Evolutionary conservation across 1,140 invertebrate genomes (phyloP).

Genomic region (Scaptomyza pallida): DNA sequence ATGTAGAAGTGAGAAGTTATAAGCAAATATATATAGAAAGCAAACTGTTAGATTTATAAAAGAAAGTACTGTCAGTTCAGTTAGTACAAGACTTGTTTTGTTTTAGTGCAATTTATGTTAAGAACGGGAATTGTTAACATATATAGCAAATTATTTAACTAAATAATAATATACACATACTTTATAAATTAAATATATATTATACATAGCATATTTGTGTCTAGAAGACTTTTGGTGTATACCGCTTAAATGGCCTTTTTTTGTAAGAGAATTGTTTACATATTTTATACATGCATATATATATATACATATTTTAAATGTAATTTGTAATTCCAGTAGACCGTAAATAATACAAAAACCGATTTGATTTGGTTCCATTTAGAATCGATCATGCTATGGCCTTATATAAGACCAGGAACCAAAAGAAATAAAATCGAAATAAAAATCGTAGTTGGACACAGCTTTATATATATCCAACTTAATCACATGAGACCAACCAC

Average conservation of each 20-base stretch:
- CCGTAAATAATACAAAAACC: not conserved
- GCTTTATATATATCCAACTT: constrained; percentile 17
- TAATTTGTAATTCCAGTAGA: not conserved
- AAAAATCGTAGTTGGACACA: not conserved
- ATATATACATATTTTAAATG: not conserved
- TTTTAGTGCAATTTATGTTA: constrained; percentile 64
- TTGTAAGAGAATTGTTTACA: constrained; percentile 5
- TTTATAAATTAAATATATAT: not conserved
- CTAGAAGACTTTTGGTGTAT: constrained; percentile 10
- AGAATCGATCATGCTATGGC: constrained; percentile 17
- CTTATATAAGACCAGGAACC: constrained; percentile 26
- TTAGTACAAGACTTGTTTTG: constrained; percentile 60
- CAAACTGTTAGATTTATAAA: constrained; percentile 27
- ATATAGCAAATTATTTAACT: constrained; percentile 11
- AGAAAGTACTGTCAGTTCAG: constrained; percentile 40
- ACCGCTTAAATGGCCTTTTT: constrained; percentile 14
- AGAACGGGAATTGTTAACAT: constrained; percentile 34
- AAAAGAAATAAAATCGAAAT: not conserved
- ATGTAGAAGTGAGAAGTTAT: constrained; percentile 8
- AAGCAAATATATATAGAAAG: constrained; percentile 8
- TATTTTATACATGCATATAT: constrained; percentile 8
- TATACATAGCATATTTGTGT: not conserved
- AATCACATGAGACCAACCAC: constrained; percentile 47
- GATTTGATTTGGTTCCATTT: not conserved
- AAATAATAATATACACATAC: not conserved